These are phyloP conservation scores for Scopus umbretta DNA, from an alignment of 2,113 vertebrate species.

Conservation along the genomic window DNA sequence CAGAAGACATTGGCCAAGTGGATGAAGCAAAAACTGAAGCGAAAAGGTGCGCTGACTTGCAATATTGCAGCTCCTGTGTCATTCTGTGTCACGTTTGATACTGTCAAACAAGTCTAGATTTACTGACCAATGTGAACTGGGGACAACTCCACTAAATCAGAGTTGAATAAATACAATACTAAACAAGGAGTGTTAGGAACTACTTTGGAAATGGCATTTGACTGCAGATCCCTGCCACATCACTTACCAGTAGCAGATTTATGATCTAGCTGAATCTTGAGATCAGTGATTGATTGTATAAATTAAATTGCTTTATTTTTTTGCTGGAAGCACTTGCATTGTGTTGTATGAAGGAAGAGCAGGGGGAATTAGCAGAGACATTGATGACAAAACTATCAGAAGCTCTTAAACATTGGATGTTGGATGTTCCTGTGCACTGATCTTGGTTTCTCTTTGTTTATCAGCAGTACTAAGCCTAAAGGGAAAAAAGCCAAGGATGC, in stretches of 20 bases:
- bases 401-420: not conserved
- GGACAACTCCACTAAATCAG: not conserved
- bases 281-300: not conserved
- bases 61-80: not conserved
- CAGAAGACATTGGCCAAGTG: not conserved
- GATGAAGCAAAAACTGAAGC: slow-evolving; percentile 30
- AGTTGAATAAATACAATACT: not conserved
- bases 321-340: not conserved
- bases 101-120: not conserved
- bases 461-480: slow-evolving; percentile 79
- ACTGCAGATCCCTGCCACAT: not conserved
- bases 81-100: not conserved
- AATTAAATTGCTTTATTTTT: not conserved
- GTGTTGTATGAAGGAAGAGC: not conserved
- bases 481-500: slow-evolving; percentile 87
- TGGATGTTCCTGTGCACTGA: not conserved
- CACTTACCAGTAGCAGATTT: not conserved
- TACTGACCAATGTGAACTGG: not conserved
- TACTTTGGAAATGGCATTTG: not conserved
- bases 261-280: not conserved
- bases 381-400: not conserved
- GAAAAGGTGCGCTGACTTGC: slow-evolving; percentile 46
- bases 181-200: not conserved
- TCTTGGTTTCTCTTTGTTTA: slow-evolving; percentile 1
- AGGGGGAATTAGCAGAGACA: not conserved